Evolutionary conservation across 2,113 vertebrate genomes (phyloP), one percentile per base, ranked within the genome.

Genomic region (Axis porcinus): DNA sequence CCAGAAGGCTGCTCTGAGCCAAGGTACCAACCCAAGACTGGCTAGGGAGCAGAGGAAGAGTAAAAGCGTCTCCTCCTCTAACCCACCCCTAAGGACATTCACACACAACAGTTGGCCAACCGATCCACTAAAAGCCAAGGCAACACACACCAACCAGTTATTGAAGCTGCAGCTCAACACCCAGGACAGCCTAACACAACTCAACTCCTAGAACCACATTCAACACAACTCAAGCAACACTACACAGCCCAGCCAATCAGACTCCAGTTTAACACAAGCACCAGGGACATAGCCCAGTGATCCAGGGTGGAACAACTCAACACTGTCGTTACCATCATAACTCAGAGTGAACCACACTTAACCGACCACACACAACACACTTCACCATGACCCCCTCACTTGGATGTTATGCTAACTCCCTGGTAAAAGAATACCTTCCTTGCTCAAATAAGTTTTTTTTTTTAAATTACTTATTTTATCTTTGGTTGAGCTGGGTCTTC

Each of bases 1-100:
- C 78, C 97, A 97, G 86, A 94, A 81, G 60, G 97, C 94, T 7
- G 98, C 98, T 0, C 57, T 96, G 58, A 97, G 94, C 78, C 94
- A 96, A 97, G 98, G 98, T 98, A 98, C 76, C 67, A 40, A 16
- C 28, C 52, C 74, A 54, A 17, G 27, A 8, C 55, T 1, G 0
- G 21, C 2, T 10, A 16, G 84, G 74, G 54, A 62, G 7, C 45
- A 57, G 54, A 82, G 14, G n/a, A 76, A 94, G 52, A 87, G 25
- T 19, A 28, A 16, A 78, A 78, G 16, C 14, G 10, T 62, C 33
- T 47, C 70, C 47, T 89, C 36, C 45, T 40, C 16, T 33, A 43
- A 30, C 79, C 36, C 21, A 6, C 15, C 16, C 78, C 50, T 23
- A 50, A 91, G 7, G 62, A n/a, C 55, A 50, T 28, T 25, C 88